phyloP scores from a whole-genome alignment of 2,113 vertebrate species.

The Acanthisitta chloris region DNA sequence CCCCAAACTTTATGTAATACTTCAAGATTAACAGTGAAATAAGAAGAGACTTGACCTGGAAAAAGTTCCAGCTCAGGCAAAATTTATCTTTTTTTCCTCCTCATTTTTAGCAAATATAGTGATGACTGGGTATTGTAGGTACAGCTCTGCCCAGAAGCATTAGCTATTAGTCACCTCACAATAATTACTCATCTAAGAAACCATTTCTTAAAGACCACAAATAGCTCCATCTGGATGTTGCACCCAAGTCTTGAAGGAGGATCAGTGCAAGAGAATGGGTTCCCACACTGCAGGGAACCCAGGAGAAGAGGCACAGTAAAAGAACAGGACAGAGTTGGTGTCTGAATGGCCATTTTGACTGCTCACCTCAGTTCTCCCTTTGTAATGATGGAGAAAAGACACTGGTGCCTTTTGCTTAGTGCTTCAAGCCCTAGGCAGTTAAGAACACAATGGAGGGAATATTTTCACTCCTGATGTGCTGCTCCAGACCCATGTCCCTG shows the following conservation, averaged over 20 bases:
- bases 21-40: slow-evolving; percentile 36
- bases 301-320: neutral
- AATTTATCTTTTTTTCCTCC: neutral
- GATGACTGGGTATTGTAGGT: neutral
- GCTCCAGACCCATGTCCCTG: rapidly evolving
- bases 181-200: slow-evolving; percentile 4
- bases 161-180: neutral
- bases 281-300: neutral
- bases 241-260: neutral
- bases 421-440: neutral
- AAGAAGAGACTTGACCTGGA: slow-evolving; percentile 49
- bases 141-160: slow-evolving; percentile 34
- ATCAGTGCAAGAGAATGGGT: neutral
- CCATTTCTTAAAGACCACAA: neutral
- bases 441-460: neutral
- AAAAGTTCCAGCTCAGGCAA: slow-evolving; percentile 18
- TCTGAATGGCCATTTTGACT: rapidly evolving
- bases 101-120: neutral
- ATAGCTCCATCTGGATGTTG: neutral
- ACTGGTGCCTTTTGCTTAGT: neutral
- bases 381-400: neutral
- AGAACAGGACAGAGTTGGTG: neutral
- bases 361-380: neutral
- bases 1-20: neutral
- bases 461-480: neutral